Percentiles rank a stretch among this genome's conserved stretches.
Evolutionary conservation across 2,113 vertebrate species (phyloP).

Genomic region (Pachypanchax playfairii): DNA sequence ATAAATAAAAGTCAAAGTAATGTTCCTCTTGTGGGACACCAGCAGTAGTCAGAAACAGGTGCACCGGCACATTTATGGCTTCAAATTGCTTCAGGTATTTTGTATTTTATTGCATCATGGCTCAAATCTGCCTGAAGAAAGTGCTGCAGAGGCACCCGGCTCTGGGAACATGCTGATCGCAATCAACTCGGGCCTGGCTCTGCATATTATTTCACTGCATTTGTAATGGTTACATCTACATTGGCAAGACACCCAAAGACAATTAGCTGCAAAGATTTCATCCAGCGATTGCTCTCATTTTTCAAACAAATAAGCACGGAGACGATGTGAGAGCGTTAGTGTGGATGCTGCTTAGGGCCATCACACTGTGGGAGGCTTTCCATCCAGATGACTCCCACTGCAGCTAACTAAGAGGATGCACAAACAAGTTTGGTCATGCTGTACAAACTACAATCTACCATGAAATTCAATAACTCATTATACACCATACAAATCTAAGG

Average conservation of each 20-base stretch:
- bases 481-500: not conserved
- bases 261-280: slow-evolving; percentile 54
- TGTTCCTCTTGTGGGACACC: not conserved
- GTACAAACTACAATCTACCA: slow-evolving; percentile 4
- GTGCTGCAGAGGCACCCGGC: slow-evolving; percentile 23
- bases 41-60: slow-evolving; percentile 6
- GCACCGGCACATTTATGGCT: slow-evolving; percentile 26
- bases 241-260: slow-evolving; percentile 39
- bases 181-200: slow-evolving; percentile 24
- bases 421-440: slow-evolving; percentile 15
- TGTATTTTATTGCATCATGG: slow-evolving; percentile 45
- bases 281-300: slow-evolving; percentile 43
- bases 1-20: not conserved
- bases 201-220: slow-evolving; percentile 45
- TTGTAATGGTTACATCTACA: slow-evolving; percentile 49
- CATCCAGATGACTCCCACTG: slow-evolving; percentile 57
- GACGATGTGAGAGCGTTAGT: slow-evolving; percentile 19
- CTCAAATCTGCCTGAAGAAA: slow-evolving; percentile 46
- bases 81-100: slow-evolving; percentile 41
- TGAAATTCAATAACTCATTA: slow-evolving; percentile 12
- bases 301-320: slow-evolving; percentile 53
- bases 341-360: slow-evolving; percentile 38
- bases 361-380: slow-evolving; percentile 52
- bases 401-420: slow-evolving; percentile 33
- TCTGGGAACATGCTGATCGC: slow-evolving; percentile 34